Percentiles rank a stretch among this genome's conserved stretches.
Conservation (phyloP, 2,113 vertebrate genomes). For the Alethe castanea region DNA sequence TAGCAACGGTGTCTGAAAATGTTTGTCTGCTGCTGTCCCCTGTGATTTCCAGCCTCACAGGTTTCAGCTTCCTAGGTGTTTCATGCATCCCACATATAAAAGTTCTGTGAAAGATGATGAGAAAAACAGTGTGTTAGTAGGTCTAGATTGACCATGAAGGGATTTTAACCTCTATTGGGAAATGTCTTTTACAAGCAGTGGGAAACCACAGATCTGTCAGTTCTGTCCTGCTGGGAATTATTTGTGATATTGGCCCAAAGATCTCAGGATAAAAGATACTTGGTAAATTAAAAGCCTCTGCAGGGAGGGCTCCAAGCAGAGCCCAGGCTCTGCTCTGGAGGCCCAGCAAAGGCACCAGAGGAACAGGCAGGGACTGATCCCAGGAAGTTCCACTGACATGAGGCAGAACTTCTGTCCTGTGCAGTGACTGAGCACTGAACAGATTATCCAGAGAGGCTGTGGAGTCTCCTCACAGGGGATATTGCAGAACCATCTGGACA, state of each 20-base stretch:
- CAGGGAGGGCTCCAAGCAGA: not conserved
- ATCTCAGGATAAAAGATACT: not conserved
- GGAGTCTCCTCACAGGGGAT: not conserved
- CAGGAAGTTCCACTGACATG: fast-evolving
- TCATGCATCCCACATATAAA: not conserved
- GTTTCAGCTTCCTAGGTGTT: not conserved
- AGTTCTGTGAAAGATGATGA: not conserved
- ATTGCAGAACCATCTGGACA: fast-evolving
- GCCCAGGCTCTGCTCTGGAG: not conserved
- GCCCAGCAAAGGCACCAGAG: not conserved
- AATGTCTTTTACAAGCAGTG: not conserved
- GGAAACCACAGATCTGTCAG: not conserved
- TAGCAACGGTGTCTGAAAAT: not conserved
- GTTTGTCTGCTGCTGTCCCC: not conserved
- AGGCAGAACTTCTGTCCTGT: not conserved
- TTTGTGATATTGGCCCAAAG: not conserved
- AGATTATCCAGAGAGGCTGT: not conserved
- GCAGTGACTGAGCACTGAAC: fast-evolving
- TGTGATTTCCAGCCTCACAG: not conserved
- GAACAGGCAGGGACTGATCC: fast-evolving
- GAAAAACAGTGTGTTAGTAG: not conserved
- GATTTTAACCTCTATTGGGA: not conserved
- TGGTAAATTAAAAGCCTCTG: not conserved
- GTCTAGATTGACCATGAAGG: not conserved
- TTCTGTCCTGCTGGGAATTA: not conserved